Evolutionary conservation across 2,797 vertebrate species (phyloP), one percentile per base, ranked within the genome.

Genomic region (Sitta carolinensis): DNA sequence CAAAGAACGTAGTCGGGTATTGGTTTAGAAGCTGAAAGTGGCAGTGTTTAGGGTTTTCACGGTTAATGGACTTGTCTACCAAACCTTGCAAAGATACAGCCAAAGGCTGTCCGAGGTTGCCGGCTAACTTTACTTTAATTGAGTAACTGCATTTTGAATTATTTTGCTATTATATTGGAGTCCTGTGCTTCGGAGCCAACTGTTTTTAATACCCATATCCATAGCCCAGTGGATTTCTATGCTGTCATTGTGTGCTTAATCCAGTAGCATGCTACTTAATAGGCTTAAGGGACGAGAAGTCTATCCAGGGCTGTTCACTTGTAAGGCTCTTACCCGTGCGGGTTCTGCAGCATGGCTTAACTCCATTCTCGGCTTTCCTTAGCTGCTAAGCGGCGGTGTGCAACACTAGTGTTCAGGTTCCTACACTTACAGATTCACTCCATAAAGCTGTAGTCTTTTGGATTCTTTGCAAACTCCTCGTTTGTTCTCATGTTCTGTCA

Each of bases 21-120:
- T 98, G 98, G 98, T 98, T 98, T 98, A 98, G 98, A 98, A 98
- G 98, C 98, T 98, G 97, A 98, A 98, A 98, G 98, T 98, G 98
- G 97, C 98, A 97, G 93, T 97, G 97, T 97, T 87, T 97, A 98
- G 98, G 98, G 98, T 97, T 98, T 98, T 98, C 98, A 98, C 97
- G 98, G 98, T 98, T 98, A 98, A 98, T 98, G 97, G 95, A 97
- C 96, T 98, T 97, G 97, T 97, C 93, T 96, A 95, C 86, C 95
- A 97, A 76, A 97, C 94, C 95, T 97, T 96, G 93, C 89, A 93
- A 94, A 95, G 95, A 89, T 76, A 89, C 94, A 97, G 96, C 96
- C 54, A 84, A 97, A 95, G 97, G 96, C 96, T 97, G 95, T 96
- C 97, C 97, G 97, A 97, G 98, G 97, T 98, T 98, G 97, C 98